Percentiles rank a stretch among this genome's conserved stretches.
Evolutionary conservation across 2,888 invertebrate species (phyloP).

Genomic region (Chamaedrilus cognettii): DNA sequence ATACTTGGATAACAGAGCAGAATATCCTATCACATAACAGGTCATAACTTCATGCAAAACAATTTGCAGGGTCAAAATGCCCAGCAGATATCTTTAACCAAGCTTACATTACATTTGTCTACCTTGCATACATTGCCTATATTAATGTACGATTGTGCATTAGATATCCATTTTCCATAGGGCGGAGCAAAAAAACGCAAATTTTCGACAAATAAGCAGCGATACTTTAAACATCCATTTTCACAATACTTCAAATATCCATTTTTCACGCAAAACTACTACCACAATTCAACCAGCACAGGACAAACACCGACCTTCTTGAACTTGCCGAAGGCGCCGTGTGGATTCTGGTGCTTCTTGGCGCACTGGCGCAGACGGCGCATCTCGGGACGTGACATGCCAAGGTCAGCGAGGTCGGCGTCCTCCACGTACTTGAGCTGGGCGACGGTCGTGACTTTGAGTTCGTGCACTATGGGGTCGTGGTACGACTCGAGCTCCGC

Average conservation of each 20-base stretch:
- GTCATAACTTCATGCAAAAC: no score
- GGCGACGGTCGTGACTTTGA: conserved; percentile 67
- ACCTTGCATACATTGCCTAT: no score
- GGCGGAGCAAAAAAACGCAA: no score
- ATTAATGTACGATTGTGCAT: no score
- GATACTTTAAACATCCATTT: not conserved
- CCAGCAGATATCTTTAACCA: no score
- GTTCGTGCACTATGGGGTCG: conserved; percentile 72
- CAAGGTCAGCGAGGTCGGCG: conserved; percentile 87
- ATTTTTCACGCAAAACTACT: no score
- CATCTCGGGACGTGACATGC: conserved; percentile 94
- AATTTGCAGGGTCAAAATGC: no score
- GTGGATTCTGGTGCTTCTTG: conserved; percentile 83
- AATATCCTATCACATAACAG: no score
- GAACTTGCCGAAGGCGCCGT: conserved; percentile 88
- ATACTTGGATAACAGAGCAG: no score
- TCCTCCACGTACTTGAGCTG: conserved; percentile 88
- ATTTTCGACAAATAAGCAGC: not conserved
- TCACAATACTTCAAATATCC: no score
- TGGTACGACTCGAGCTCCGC: conserved; percentile 94
- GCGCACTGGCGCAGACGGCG: conserved; percentile 91
- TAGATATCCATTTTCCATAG: no score
- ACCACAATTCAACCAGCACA: not conserved
- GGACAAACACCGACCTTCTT: conserved; percentile 67
- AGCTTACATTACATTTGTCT: no score